Conservation (phyloP, 2,797 vertebrate species). For the Benthosema pterotum region DNA sequence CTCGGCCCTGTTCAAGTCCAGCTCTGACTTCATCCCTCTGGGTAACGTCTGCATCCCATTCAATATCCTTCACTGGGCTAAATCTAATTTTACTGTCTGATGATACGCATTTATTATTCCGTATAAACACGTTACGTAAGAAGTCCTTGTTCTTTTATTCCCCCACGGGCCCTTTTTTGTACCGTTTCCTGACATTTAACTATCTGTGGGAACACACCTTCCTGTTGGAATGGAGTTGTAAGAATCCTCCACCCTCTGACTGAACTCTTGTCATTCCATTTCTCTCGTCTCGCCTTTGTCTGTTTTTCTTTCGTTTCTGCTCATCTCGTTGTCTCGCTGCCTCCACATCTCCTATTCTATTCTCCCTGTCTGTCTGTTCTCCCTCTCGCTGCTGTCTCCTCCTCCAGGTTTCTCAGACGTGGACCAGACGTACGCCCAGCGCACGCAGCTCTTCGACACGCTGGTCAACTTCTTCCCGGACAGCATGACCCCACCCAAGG, state of each 20-base stretch:
- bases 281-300: not conserved
- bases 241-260: not conserved
- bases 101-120: too few species aligned
- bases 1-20: slow-evolving; percentile 96
- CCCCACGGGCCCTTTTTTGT: too few species aligned
- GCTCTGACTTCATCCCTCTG: slow-evolving; percentile 94
- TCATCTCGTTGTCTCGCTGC: not conserved
- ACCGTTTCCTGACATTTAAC: not conserved
- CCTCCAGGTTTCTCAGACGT: slow-evolving; percentile 94
- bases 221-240: not conserved
- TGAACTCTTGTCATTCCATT: not conserved
- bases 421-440: slow-evolving; percentile 96
- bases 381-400: not conserved
- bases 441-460: slow-evolving; percentile 97
- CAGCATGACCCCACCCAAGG: slow-evolving; percentile 99
- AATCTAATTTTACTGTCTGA: too few species aligned
- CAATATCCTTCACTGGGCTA: not conserved
- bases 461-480: slow-evolving; percentile 99
- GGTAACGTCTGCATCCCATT: slow-evolving; percentile 79
- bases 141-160: too few species aligned
- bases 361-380: too few species aligned
- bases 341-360: too few species aligned
- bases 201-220: slow-evolving; percentile 2
- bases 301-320: too few species aligned
- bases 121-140: too few species aligned